These are phyloP conservation scores for Eupithecia subumbrata DNA, from an alignment of 2,888 invertebrate genomes.

Conservation along the genomic window DNA sequence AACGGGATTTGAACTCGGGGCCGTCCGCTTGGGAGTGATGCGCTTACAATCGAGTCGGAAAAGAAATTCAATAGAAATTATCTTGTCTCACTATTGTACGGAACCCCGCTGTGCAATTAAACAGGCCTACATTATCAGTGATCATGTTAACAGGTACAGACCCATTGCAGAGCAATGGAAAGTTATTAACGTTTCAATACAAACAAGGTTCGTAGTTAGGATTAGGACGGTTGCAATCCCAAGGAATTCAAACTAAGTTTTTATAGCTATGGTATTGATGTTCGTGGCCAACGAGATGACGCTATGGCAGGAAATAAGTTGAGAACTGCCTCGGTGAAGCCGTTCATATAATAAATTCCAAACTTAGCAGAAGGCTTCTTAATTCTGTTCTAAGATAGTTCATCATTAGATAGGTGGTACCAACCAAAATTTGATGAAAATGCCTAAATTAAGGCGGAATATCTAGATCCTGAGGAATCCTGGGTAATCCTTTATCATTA, in stretches of 20 bases:
- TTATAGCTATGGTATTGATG: background rate
- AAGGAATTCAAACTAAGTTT: no score
- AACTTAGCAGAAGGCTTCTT: background rate
- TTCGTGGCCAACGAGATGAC: background rate
- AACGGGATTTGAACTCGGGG: background rate
- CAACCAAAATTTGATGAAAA: background rate
- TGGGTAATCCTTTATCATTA: constrained; percentile 14
- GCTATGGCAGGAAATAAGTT: background rate
- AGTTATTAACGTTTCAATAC: background rate
- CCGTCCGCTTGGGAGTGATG: background rate
- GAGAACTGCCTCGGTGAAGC: background rate
- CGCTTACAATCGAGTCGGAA: background rate
- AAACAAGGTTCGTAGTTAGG: background rate
- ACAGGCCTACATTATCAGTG: background rate
- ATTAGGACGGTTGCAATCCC: no score
- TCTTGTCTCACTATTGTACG: background rate
- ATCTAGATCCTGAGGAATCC: constrained; percentile 19
- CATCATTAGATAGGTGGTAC: background rate
- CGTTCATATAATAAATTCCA: background rate
- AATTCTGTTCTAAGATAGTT: background rate
- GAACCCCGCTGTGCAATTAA: background rate
- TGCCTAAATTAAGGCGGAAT: constrained; percentile 22
- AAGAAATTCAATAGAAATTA: background rate
- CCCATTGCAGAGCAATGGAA: background rate
- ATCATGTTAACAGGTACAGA: background rate